Conservation (phyloP, 2,888 invertebrate genomes). For the Strigamia crassipes region DNA sequence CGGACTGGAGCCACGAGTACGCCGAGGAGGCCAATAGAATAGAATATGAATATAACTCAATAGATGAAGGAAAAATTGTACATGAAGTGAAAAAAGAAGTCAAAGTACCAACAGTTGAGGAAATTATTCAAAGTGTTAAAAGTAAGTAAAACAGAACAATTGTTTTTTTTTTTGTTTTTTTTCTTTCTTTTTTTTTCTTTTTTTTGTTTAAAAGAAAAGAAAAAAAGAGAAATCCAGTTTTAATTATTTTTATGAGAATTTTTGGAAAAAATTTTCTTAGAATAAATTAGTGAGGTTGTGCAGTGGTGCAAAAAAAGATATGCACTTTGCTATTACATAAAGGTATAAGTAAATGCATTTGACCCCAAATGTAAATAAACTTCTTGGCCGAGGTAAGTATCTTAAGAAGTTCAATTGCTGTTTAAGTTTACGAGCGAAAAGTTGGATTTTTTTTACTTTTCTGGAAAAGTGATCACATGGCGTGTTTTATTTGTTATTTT, state of each 20-base stretch:
- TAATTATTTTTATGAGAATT: no score
- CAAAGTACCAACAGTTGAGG: constrained; percentile 52
- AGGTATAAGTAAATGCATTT: not conserved
- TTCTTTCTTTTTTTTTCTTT: constrained; percentile 47
- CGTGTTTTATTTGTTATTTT: no score
- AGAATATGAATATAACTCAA: not conserved
- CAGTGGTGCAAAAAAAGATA: constrained; percentile 49
- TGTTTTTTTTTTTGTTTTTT: constrained; percentile 49
- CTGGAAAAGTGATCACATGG: no score
- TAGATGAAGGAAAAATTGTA: not conserved
- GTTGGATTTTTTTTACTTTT: no score
- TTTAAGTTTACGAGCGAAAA: no score
- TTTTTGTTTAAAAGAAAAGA: not conserved
- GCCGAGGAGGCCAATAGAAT: not conserved
- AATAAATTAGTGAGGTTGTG: not conserved
- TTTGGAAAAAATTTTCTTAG: no score
- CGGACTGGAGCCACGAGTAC: not conserved
- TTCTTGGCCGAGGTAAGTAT: not conserved
- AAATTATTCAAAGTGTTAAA: constrained; percentile 52
- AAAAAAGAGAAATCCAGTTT: no score
- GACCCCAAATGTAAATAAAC: not conserved
- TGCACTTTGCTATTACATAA: no score
- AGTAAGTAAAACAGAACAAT: not conserved
- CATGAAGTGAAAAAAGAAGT: not conserved
- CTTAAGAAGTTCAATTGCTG: no score